phyloP scores from a whole-genome alignment of 1,140 invertebrate genomes.

The Ips typographus region DNA sequence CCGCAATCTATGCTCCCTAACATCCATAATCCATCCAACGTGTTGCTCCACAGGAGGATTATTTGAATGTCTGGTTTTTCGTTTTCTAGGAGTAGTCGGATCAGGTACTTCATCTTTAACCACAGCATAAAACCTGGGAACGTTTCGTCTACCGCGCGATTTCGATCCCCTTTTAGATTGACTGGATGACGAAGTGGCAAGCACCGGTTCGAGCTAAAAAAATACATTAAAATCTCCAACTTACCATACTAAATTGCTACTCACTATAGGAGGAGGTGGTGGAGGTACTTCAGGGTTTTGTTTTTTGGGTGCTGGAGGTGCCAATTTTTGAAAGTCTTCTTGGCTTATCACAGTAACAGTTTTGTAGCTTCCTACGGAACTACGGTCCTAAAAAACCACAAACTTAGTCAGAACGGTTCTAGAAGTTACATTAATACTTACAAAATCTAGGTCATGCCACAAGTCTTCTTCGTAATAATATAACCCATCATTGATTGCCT shows the following conservation, averaged over 20 bases:
- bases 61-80: constrained; percentile 88
- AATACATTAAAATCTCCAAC: background rate
- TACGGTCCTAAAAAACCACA: constrained; percentile 40
- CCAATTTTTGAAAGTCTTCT: constrained; percentile 83
- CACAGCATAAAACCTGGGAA: constrained; percentile 89
- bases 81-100: constrained; percentile 73
- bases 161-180: constrained; percentile 18
- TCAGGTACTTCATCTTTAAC: constrained; percentile 77
- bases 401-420: background rate
- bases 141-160: constrained; percentile 50
- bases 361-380: constrained; percentile 66
- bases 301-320: constrained; percentile 63
- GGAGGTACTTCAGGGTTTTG: constrained; percentile 71
- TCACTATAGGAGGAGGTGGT: constrained; percentile 66
- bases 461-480: constrained; percentile 93
- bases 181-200: constrained; percentile 10
- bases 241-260: background rate
- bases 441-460: constrained; percentile 59
- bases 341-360: constrained; percentile 89
- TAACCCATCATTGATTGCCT: constrained; percentile 94
- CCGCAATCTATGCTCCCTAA: constrained; percentile 75
- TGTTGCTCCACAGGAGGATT: constrained; percentile 94
- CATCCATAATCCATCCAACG: constrained; percentile 96
- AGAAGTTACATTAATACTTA: constrained; percentile 23
- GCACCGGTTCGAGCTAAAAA: constrained; percentile 26